phyloP scores from a whole-genome alignment of 92 coral and sea anemone genomes.

The Galaxea fascicularis region DNA sequence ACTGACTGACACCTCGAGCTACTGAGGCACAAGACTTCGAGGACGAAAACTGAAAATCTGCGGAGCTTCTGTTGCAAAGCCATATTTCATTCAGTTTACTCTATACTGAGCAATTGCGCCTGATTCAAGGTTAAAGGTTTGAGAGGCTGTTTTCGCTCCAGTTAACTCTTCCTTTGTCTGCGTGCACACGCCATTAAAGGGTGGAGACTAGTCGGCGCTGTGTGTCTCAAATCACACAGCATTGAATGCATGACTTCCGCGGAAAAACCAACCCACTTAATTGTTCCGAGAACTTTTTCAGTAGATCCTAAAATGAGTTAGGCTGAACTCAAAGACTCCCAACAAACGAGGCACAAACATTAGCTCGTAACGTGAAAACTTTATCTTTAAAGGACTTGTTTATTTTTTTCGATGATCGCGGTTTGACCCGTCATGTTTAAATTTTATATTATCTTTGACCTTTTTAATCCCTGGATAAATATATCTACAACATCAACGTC shows the following conservation, averaged over 20 bases:
- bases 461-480: too few relatives aligned
- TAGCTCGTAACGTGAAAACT: too few relatives aligned
- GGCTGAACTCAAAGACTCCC: too few relatives aligned
- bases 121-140: too few relatives aligned
- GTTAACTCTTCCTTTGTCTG: slow-evolving; percentile 1
- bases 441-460: too few relatives aligned
- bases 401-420: too few relatives aligned
- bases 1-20: too few relatives aligned
- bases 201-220: neutral
- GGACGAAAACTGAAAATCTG: neutral
- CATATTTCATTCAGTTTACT: neutral
- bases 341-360: too few relatives aligned
- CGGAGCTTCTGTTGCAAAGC: neutral
- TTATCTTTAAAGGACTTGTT: too few relatives aligned
- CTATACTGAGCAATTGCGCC: neutral
- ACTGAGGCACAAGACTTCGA: too few relatives aligned
- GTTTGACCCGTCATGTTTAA: too few relatives aligned
- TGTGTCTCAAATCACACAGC: neutral
- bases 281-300: neutral
- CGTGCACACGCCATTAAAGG: neutral
- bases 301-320: too few relatives aligned
- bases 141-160: neutral
- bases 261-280: neutral
- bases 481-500: neutral
- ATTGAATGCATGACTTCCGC: neutral